These are phyloP conservation scores for Theodoxus fluviatilis DNA, from an alignment of 2,888 invertebrate genomes.

Conservation along the genomic window DNA sequence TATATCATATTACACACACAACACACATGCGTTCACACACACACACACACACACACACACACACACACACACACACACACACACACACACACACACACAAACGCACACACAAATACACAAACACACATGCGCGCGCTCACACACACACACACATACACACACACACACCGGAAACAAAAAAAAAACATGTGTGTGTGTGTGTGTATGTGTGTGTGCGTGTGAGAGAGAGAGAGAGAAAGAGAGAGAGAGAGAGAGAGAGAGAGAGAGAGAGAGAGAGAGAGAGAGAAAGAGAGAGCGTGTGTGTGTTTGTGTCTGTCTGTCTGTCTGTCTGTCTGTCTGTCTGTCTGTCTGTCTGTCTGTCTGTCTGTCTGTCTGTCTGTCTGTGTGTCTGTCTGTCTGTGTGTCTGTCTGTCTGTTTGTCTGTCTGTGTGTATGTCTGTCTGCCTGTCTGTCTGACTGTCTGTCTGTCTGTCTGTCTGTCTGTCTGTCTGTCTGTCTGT, in stretches of 20 bases:
- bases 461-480: too few species aligned
- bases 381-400: not conserved
- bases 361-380: not conserved
- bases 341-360: not conserved
- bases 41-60: constrained; percentile 15
- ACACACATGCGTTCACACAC: not conserved
- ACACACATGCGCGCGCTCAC: too few species aligned
- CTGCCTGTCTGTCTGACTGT: too few species aligned
- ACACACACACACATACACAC: too few species aligned
- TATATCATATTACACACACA: not conserved
- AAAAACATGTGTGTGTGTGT: too few species aligned
- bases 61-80: constrained; percentile 12
- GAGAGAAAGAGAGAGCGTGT: not conserved
- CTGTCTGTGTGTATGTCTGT: too few species aligned
- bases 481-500: too few species aligned
- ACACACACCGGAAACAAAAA: too few species aligned
- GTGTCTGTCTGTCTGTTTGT: too few species aligned
- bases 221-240: not conserved
- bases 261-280: constrained; percentile 6
- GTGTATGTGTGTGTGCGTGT: not conserved
- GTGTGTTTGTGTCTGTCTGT: not conserved
- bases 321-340: not conserved
- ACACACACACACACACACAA: constrained; percentile 15
- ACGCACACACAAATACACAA: not conserved
- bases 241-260: not conserved